Base-by-base conservation (phyloP, 2,888 invertebrate genomes). In the Phania funesta region DNA sequence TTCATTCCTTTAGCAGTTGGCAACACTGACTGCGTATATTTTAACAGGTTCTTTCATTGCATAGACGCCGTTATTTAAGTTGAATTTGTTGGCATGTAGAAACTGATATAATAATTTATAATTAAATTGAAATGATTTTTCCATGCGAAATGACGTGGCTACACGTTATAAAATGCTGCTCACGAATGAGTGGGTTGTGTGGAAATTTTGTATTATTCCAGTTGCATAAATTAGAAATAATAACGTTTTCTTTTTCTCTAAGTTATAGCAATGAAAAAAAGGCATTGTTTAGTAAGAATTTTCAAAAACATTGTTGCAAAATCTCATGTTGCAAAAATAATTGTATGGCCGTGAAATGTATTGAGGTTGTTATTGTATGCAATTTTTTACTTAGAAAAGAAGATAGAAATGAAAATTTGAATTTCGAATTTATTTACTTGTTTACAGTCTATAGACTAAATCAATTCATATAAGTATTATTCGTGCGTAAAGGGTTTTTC, bases 21-120 rank as follows among this genome's bases (percentile, higher is more conserved):
- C n/a, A n/a, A n/a, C n/a, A n/a, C n/a, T n/a, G n/a, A n/a, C 18
- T 35, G 54, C 16, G 44, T 54, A 24, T 48, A 35, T 58, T 68
- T 71, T 24, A 81, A 68, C 82, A 75, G 70, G 65, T 82, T 70
- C 35, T 58, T 38, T 18, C 29, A 44, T 67, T 41, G 3, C 60
- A 52, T n/a, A 32, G 22, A 29, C 44, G 1, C 13, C 16, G 16
- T 9, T 24, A 18, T 70, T 56, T 60, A 35, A 20, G 70, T 67
- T 60, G n/a, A 44, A 38, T 41, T 38, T 46, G n/a, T 2, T 62
- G 20, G 13, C n/a, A 41, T 8, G 29, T 20, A 48, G 24, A 54
- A 68, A 74, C 74, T 78, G 82, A 74, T 78, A 65, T 70, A 77
- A 67, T 81, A 78, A 75, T 78, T 78, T 70, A 78, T 70, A 82